phyloP scores from a whole-genome alignment of 2,888 invertebrate species.

The Cephus rjabovi region DNA sequence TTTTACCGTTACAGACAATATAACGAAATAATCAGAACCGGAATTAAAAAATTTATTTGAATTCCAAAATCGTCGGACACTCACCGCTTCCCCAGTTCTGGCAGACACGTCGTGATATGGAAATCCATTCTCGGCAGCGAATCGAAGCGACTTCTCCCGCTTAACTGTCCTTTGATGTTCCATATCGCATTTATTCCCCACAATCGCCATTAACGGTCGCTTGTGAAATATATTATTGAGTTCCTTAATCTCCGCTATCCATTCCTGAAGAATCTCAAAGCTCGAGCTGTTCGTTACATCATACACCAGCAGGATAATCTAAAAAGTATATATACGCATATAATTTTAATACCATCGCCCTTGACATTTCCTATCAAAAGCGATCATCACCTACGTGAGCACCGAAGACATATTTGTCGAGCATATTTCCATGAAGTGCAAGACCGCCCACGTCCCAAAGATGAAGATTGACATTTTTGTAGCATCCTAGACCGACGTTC shows the following conservation, averaged over 20 bases:
- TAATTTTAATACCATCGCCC: neutral
- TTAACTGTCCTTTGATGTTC: conserved; percentile 80
- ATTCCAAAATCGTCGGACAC: conserved; percentile 8
- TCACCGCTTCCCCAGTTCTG: conserved; percentile 79
- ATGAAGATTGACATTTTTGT: conserved; percentile 76
- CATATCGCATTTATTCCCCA: conserved; percentile 81
- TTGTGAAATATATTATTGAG: conserved; percentile 66
- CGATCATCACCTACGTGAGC: conserved; percentile 72
- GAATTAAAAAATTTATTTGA: neutral
- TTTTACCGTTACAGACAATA: conserved; percentile 4
- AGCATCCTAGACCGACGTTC: conserved; percentile 70
- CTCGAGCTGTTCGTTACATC: conserved; percentile 85
- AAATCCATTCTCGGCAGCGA: conserved; percentile 74
- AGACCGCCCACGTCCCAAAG: conserved; percentile 89
- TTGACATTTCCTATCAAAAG: neutral
- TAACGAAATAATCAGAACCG: conserved; percentile 4
- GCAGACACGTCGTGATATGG: conserved; percentile 76
- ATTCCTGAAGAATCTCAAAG: conserved; percentile 80
- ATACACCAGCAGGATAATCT: conserved; percentile 85
- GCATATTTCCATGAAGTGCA: conserved; percentile 81
- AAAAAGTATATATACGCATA: conserved; percentile 35
- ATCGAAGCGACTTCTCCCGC: conserved; percentile 74
- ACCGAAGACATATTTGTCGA: conserved; percentile 79
- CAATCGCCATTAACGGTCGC: conserved; percentile 72
- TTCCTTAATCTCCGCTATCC: conserved; percentile 73